These are phyloP conservation scores for Nycticorax nycticorax DNA, from an alignment of 2,113 vertebrate genomes.

Conservation along the genomic window DNA sequence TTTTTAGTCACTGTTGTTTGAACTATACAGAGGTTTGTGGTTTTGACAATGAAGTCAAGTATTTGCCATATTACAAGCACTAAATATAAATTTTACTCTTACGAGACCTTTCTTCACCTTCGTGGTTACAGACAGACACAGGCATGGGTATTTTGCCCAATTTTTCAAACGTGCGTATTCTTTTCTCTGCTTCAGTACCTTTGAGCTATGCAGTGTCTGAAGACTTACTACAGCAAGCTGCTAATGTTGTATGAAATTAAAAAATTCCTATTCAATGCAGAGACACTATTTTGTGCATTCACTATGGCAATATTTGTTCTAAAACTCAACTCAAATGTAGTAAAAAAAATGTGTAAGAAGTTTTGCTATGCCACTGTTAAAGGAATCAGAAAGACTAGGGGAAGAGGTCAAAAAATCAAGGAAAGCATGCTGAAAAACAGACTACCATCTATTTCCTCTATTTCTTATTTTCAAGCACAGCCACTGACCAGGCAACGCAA, in stretches of 20 bases:
- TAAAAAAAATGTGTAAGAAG: not conserved
- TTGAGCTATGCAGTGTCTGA: not conserved
- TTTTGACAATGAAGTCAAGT: not conserved
- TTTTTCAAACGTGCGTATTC: not conserved
- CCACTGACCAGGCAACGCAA: not conserved
- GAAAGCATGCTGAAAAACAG: not conserved
- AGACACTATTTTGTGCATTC: not conserved
- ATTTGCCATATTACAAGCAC: not conserved
- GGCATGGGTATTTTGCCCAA: not conserved
- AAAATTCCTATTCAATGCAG: not conserved
- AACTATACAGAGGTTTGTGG: not conserved
- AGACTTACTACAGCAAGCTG: not conserved
- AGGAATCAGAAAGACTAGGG: not conserved
- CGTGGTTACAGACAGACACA: not conserved
- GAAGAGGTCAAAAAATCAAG: not conserved
- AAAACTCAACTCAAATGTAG: not conserved
- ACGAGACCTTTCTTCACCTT: not conserved
- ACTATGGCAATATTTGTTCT: not conserved
- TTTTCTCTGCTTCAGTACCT: not conserved
- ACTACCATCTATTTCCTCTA: not conserved
- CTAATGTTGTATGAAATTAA: conserved; percentile 12
- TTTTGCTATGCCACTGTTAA: not conserved
- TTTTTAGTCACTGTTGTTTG: not conserved
- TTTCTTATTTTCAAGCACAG: not conserved
- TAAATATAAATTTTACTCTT: not conserved